phyloP scores from a whole-genome alignment of 2,888 invertebrate species.

The Caenorhabditis macrosperma region DNA sequence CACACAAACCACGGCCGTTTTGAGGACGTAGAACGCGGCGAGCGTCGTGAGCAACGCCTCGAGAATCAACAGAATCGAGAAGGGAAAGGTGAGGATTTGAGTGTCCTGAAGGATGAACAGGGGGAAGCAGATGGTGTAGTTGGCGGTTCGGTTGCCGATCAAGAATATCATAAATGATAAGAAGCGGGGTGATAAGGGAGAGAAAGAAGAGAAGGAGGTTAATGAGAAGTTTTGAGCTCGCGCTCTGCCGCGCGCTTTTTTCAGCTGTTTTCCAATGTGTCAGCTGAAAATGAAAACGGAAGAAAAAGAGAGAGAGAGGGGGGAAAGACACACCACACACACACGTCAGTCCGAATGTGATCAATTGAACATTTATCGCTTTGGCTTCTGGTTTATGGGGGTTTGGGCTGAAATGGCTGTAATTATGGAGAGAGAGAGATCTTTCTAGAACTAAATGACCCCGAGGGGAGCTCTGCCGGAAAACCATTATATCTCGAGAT shows the following conservation, averaged over 20 bases:
- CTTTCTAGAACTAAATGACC: no score
- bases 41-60: slow-evolving; percentile 12
- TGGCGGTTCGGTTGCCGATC: slow-evolving; percentile 15
- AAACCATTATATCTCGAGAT: no score
- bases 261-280: not conserved
- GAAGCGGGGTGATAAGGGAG: not conserved
- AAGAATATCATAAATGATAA: slow-evolving; percentile 37
- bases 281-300: not conserved
- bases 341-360: slow-evolving; percentile 7
- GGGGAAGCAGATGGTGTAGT: slow-evolving; percentile 35
- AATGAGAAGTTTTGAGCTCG: not conserved
- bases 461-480: no score
- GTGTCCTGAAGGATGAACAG: slow-evolving; percentile 27
- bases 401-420: no score
- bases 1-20: slow-evolving; percentile 13
- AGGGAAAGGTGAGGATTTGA: slow-evolving; percentile 14
- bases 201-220: not conserved
- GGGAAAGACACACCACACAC: not conserved
- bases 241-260: not conserved
- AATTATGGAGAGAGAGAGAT: no score
- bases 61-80: slow-evolving; percentile 12
- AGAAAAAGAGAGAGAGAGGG: not conserved
- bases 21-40: slow-evolving; percentile 17
- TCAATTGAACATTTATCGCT: slow-evolving; percentile 31
- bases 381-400: no score